phyloP scores from a whole-genome alignment of 2,888 invertebrate species.

The Leptinotarsa haldemani region DNA sequence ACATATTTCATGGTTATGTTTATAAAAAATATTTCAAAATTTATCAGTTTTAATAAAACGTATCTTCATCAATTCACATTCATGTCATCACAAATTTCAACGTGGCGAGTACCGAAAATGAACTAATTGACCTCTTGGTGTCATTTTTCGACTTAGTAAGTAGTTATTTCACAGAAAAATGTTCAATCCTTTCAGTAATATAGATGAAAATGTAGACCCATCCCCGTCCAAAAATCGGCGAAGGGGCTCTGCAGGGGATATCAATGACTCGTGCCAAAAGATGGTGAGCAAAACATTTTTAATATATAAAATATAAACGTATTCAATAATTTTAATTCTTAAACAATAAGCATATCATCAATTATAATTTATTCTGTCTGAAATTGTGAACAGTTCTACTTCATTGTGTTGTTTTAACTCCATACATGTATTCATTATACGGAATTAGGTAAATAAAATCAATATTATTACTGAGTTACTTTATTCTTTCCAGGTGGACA shows the following conservation, averaged over 20 bases:
- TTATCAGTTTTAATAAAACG: neutral
- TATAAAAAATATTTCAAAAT: neutral
- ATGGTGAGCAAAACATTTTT: constrained; percentile 41
- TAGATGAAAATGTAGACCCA: constrained; percentile 39
- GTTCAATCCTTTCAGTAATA: constrained; percentile 23
- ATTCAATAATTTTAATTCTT: too few species aligned
- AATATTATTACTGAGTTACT: neutral
- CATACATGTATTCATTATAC: neutral
- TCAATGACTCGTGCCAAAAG: constrained; percentile 56
- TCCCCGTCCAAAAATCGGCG: constrained; percentile 49
- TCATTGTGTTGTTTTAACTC: too few species aligned
- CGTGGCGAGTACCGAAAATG: neutral
- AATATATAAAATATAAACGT: too few species aligned
- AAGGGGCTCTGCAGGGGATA: constrained; percentile 45
- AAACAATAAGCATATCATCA: too few species aligned
- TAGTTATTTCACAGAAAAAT: constrained; percentile 8
- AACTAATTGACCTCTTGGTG: neutral
- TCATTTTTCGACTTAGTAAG: neutral
- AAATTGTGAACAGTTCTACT: too few species aligned
- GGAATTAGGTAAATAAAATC: too few species aligned
- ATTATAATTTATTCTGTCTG: too few species aligned
- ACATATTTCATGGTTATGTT: neutral
- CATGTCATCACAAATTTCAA: neutral
- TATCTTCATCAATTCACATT: neutral
- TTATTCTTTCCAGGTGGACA: constrained; percentile 76